Evolutionary conservation across 1,140 invertebrate genomes (phyloP), one percentile per base, ranked within the genome.

Genomic region (Pseudomyrmex concolor): DNA sequence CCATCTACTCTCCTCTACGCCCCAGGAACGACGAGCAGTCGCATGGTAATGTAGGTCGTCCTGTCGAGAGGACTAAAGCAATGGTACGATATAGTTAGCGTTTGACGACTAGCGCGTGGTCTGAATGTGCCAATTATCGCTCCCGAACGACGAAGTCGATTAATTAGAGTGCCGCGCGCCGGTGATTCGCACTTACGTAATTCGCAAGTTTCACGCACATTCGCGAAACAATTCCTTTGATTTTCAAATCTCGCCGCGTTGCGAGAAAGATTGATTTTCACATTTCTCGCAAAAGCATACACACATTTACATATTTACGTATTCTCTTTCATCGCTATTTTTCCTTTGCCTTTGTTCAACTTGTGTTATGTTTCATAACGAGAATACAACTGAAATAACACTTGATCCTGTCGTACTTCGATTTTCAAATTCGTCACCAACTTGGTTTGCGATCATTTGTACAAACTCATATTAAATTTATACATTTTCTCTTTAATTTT

Each of bases 21-120:
- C 50, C 50, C 57, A 22, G 34, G 76, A 78, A 63, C 51, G 76
- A 48, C 43, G 73, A 86, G 45, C 45, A 74, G 63, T 50, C 68
- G 71, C 84, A 90, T 78, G 85, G 82, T 90, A 90, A 91, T 90
- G 71, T 87, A 85, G 88, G 84, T 87, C 85, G 85, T 88, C 86
- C 86, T 73, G 57, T 71, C 45, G 66, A 73, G 71, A 84, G 60
- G 80, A 83, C 76, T 78, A 25, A 89, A 57, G 68, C 70, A 66
- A 15, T 50, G 57, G n/a, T 51, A 25, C 48, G 60, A 77, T 86
- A 87, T 85, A 89, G 88, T 88, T 88, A 84, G 71, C 86, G 84
- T 88, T 91, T 89, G 89, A 91, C 83, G 89, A 90, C 71, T 87
- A 34, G 86, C 83, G 89, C 86, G 78, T 90, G 89, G 87, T 86